Conservation (phyloP, 1,140 invertebrate genomes). For the Caligus rogercresseyi region DNA sequence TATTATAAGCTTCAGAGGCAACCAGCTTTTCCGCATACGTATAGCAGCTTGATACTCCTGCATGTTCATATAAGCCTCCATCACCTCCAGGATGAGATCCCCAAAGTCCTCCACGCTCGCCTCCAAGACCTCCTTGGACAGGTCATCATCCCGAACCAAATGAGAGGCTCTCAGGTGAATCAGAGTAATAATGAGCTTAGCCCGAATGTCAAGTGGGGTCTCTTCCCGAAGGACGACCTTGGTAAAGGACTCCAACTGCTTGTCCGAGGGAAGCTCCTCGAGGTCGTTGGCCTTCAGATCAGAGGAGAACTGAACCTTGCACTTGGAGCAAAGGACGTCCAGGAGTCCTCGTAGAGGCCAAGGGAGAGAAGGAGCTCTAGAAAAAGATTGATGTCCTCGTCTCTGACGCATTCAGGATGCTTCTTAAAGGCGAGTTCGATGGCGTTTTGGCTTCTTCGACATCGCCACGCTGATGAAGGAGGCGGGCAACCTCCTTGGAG, state of each 20-base stretch:
- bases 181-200: slow-evolving; percentile 20
- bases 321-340: slow-evolving; percentile 39
- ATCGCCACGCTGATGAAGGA: slow-evolving; percentile 53
- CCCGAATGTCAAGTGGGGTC: slow-evolving; percentile 19
- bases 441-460: slow-evolving; percentile 50
- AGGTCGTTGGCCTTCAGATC: slow-evolving; percentile 55
- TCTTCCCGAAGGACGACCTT: slow-evolving; percentile 20
- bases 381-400: slow-evolving; percentile 57
- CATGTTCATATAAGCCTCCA: slow-evolving; percentile 64
- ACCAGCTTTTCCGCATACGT: slow-evolving; percentile 32
- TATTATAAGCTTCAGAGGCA: slow-evolving; percentile 40
- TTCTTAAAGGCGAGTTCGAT: slow-evolving; percentile 50
- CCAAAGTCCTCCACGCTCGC: slow-evolving; percentile 54
- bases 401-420: slow-evolving; percentile 29
- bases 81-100: slow-evolving; percentile 74
- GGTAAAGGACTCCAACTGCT: slow-evolving; percentile 8
- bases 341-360: slow-evolving; percentile 50
- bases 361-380: slow-evolving; percentile 56
- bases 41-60: slow-evolving; percentile 45
- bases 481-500: slow-evolving; percentile 51
- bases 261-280: not conserved
- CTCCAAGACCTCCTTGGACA: slow-evolving; percentile 35
- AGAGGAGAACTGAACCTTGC: slow-evolving; percentile 37
- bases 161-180: slow-evolving; percentile 17
- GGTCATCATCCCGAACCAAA: not conserved